A percentile compares a stretch with the other conserved stretches of the same genome.
phyloP scores from a whole-genome alignment of 2,888 invertebrate species.

The Galeopsomyia nigrocyanea region DNA sequence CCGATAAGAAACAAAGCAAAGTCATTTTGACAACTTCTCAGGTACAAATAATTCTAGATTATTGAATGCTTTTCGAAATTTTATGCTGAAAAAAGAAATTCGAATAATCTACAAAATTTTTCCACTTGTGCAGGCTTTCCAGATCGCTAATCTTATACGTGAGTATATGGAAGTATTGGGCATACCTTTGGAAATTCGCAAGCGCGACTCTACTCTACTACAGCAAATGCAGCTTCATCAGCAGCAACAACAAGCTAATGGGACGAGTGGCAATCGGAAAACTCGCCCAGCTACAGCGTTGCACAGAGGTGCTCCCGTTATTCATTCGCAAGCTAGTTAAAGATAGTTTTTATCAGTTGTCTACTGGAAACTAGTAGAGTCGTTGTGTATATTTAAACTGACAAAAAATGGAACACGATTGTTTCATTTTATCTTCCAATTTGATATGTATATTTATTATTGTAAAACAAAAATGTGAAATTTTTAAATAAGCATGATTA shows the following conservation, averaged over 20 bases:
- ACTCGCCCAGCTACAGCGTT: slow-evolving; percentile 71
- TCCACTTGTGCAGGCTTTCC: slow-evolving; percentile 79
- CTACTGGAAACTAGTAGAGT: background rate
- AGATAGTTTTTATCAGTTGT: slow-evolving; percentile 14
- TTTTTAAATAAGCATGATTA: background rate
- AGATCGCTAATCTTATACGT: slow-evolving; percentile 91
- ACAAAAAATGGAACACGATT: slow-evolving; percentile 1
- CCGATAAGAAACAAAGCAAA: slow-evolving; percentile 92
- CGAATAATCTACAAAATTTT: too few relatives aligned
- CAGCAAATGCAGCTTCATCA: slow-evolving; percentile 59
- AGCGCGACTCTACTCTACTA: slow-evolving; percentile 61
- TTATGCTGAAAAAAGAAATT: background rate
- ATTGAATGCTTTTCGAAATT: background rate
- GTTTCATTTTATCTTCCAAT: slow-evolving; percentile 43
- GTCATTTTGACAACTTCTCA: slow-evolving; percentile 93
- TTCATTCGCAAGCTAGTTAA: slow-evolving; percentile 75
- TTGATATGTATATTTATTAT: slow-evolving; percentile 38
- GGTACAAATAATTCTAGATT: slow-evolving; percentile 69
- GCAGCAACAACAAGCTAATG: slow-evolving; percentile 52
- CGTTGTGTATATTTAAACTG: background rate
- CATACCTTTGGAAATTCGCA: slow-evolving; percentile 66
- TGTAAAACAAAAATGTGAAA: slow-evolving; percentile 8
- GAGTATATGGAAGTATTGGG: slow-evolving; percentile 85
- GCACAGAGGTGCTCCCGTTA: slow-evolving; percentile 72
- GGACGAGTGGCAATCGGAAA: slow-evolving; percentile 58